A percentile compares a stretch with the other conserved stretches of the same genome.
Conservation (phyloP, 2,113 vertebrate species). For the Deroptyus accipitrinus region DNA sequence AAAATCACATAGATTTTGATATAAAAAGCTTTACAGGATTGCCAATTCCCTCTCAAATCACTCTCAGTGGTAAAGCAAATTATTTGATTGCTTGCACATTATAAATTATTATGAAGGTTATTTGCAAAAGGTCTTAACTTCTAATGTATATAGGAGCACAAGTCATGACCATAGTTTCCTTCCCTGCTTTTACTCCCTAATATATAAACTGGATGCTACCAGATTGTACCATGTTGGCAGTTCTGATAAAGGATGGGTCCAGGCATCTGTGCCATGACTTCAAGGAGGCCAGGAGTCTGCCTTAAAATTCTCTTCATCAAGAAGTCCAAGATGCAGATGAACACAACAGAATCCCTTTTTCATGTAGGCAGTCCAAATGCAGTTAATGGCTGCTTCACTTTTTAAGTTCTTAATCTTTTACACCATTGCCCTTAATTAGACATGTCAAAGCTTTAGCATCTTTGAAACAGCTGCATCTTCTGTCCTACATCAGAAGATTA, state of each 20-base stretch:
- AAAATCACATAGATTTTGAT: neutral
- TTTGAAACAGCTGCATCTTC: neutral
- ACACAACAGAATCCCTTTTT: neutral
- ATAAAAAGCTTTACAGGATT: neutral
- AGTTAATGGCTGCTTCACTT: neutral
- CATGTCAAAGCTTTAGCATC: neutral
- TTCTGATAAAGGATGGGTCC: neutral
- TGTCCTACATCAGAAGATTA: neutral
- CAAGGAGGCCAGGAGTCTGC: neutral
- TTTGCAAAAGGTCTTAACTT: neutral
- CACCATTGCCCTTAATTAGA: neutral
- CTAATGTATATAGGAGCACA: neutral
- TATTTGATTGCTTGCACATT: neutral
- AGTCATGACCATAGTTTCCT: neutral
- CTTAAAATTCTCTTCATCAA: neutral
- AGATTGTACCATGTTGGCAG: neutral
- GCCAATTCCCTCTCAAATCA: neutral
- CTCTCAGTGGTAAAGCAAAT: neutral
- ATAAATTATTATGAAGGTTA: neutral
- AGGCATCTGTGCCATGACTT: neutral
- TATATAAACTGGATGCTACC: neutral
- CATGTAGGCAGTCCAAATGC: neutral
- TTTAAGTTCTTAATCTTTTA: neutral
- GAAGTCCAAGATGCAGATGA: neutral
- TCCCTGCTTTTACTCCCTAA: neutral